Percentiles rank a stretch among this genome's conserved stretches.
Conservation (phyloP, 2,797 vertebrate species). For the Sardinella longiceps region DNA sequence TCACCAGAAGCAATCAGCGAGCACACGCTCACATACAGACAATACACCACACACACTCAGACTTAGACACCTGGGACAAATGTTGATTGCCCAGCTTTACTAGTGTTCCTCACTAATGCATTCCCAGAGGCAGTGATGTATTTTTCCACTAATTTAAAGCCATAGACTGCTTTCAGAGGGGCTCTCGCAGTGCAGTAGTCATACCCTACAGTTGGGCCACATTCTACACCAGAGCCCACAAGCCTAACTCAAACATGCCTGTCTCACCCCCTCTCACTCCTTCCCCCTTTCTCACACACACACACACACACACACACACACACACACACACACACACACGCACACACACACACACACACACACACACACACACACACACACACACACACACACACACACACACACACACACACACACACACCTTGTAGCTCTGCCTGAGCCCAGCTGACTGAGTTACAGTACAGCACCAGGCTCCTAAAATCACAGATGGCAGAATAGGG, state of each 20-base stretch:
- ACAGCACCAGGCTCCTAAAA: constrained; percentile 10
- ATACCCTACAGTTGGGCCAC: neutral
- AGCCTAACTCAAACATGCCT: neutral
- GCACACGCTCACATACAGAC: neutral
- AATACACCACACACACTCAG: neutral
- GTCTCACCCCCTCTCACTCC: neutral
- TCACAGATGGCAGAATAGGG: neutral
- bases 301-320: neutral
- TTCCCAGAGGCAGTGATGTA: neutral
- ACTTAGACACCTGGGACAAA: neutral
- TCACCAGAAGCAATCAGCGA: neutral
- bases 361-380: neutral
- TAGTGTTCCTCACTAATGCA: neutral
- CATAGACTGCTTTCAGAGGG: neutral
- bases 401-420: neutral
- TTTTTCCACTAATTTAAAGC: neutral
- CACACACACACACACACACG: neutral
- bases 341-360: neutral
- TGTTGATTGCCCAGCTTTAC: neutral
- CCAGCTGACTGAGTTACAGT: neutral
- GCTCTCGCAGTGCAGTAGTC: neutral
- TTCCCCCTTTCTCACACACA: too few species aligned
- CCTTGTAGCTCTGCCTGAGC: neutral
- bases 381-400: neutral
- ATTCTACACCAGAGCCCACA: neutral